These are phyloP conservation scores for Dryocosmus kuriphilus DNA, from an alignment of 2,888 invertebrate species.

Conservation along the genomic window DNA sequence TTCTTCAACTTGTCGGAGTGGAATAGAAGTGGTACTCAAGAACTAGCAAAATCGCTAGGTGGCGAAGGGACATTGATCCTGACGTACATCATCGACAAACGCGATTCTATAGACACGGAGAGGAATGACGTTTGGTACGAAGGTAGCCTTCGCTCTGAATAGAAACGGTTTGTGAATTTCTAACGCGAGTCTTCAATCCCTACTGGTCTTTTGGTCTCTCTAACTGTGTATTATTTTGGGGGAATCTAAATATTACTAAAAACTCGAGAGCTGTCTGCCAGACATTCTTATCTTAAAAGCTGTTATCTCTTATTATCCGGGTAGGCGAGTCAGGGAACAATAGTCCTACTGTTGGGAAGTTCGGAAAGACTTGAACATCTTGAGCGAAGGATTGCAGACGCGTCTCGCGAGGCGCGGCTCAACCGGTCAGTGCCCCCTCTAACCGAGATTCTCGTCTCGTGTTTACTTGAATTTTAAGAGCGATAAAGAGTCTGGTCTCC, in stretches of 20 bases:
- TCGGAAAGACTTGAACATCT: slow-evolving; percentile 42
- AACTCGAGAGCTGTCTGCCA: neutral
- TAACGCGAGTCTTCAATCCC: neutral
- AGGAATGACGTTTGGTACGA: slow-evolving; percentile 21
- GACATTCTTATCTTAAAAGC: neutral
- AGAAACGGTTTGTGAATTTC: neutral
- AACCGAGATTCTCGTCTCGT: slow-evolving; percentile 61
- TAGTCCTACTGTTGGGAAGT: slow-evolving; percentile 42
- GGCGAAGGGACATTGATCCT: slow-evolving; percentile 37
- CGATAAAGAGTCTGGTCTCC: slow-evolving; percentile 43
- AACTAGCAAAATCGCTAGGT: slow-evolving; percentile 27
- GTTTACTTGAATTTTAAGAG: slow-evolving; percentile 61
- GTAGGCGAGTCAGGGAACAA: slow-evolving; percentile 34
- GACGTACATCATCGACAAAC: slow-evolving; percentile 24
- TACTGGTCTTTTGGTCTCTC: neutral
- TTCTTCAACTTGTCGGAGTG: slow-evolving; percentile 32
- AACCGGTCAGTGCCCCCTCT: slow-evolving; percentile 71
- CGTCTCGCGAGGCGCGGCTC: slow-evolving; percentile 69
- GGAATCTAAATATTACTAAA: neutral
- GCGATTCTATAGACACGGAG: slow-evolving; percentile 7
- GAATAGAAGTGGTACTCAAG: slow-evolving; percentile 17
- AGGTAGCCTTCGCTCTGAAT: slow-evolving; percentile 9
- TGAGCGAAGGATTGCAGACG: slow-evolving; percentile 59
- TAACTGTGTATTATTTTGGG: neutral
- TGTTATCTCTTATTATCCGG: slow-evolving; percentile 25